These are phyloP conservation scores for Amphilophus citrinellus DNA, from an alignment of 2,113 vertebrate genomes.

Conservation along the genomic window DNA sequence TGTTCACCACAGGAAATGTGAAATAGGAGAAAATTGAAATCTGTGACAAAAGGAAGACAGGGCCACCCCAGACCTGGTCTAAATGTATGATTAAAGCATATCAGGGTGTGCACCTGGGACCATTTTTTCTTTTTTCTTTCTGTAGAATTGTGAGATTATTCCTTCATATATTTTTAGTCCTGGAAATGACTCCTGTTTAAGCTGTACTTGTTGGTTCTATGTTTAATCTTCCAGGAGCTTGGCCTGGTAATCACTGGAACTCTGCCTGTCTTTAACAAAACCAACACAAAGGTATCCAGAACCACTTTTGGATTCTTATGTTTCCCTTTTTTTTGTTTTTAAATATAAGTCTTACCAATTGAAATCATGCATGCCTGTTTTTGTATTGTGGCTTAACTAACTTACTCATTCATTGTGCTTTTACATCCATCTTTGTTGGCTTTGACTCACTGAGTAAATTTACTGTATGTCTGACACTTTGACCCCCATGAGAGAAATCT, in stretches of 20 bases:
- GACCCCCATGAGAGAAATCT: conserved; percentile 31
- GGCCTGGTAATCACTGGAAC: conserved; percentile 94
- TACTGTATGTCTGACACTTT: conserved; percentile 30
- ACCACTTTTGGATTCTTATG: not conserved
- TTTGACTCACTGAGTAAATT: conserved; percentile 14
- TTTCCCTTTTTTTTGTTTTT: not conserved
- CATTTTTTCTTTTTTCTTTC: too few species aligned
- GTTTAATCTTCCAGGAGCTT: conserved; percentile 81
- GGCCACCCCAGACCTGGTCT: too few species aligned
- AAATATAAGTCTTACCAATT: not conserved
- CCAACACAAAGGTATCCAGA: conserved; percentile 72
- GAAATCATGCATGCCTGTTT: not conserved
- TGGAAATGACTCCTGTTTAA: not conserved
- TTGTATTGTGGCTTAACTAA: not conserved
- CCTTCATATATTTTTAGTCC: not conserved
- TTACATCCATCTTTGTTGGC: not conserved
- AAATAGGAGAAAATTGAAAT: not conserved
- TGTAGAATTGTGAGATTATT: not conserved
- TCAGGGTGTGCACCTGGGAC: too few species aligned
- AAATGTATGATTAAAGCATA: too few species aligned
- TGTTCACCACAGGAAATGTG: not conserved
- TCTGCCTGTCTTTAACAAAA: conserved; percentile 91
- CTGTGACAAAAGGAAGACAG: too few species aligned
- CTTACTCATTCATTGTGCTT: conserved; percentile 11
- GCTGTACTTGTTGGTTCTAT: not conserved